Evolutionary conservation across 2,888 invertebrate species (phyloP).

Genomic region (Arctia plantaginis): DNA sequence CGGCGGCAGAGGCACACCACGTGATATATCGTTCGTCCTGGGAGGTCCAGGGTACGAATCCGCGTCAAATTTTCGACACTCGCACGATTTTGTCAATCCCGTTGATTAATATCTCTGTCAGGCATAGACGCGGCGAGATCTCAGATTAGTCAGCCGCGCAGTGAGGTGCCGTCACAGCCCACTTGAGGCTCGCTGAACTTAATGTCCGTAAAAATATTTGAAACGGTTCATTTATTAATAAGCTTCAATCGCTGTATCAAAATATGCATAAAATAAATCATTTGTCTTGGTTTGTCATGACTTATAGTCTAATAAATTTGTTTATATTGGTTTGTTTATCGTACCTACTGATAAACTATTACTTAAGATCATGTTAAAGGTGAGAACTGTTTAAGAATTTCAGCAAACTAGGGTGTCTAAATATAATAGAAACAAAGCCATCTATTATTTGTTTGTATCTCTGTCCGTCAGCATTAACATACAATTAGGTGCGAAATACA

Average conservation of each 20-base stretch:
- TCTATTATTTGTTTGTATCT: background rate
- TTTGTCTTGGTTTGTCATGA: slow-evolving; percentile 17
- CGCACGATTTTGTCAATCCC: slow-evolving; percentile 83
- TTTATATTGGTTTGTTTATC: slow-evolving; percentile 8
- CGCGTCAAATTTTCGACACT: slow-evolving; percentile 83
- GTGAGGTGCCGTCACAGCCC: slow-evolving; percentile 53
- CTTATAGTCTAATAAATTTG: slow-evolving; percentile 9
- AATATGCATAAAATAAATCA: slow-evolving; percentile 43
- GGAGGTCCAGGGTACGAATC: slow-evolving; percentile 76
- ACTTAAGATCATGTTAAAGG: background rate
- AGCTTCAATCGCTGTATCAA: slow-evolving; percentile 47
- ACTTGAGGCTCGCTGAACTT: slow-evolving; percentile 53
- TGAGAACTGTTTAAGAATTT: background rate
- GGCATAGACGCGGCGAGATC: slow-evolving; percentile 66
- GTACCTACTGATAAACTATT: background rate
- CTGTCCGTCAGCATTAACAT: background rate
- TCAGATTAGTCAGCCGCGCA: slow-evolving; percentile 64
- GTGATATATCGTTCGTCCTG: slow-evolving; percentile 83
- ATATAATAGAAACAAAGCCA: background rate
- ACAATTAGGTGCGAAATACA: background rate
- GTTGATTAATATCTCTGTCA: slow-evolving; percentile 79
- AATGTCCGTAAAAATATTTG: slow-evolving; percentile 55
- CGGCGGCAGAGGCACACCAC: slow-evolving; percentile 66
- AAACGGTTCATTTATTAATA: slow-evolving; percentile 53
- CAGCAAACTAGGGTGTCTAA: background rate